Conservation (phyloP, 2,888 invertebrate genomes). For the Ormyrus labotus region DNA sequence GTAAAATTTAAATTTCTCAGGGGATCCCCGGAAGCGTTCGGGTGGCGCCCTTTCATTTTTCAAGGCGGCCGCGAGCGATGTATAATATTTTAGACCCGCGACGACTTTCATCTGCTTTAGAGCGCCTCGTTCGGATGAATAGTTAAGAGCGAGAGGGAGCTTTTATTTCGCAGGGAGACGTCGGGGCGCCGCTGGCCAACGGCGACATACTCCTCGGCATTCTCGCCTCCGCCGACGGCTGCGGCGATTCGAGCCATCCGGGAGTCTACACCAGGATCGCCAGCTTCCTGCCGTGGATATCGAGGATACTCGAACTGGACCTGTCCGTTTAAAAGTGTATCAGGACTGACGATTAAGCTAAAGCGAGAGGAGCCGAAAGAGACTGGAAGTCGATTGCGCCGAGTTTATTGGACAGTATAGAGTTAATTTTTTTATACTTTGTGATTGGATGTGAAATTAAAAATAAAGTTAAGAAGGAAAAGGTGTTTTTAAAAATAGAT, state of each 20-base stretch:
- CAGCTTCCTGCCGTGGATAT: conserved; percentile 59
- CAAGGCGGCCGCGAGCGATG: neutral
- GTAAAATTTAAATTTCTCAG: conserved; percentile 35
- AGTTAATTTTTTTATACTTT: no score
- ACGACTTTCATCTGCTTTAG: neutral
- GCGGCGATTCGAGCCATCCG: conserved; percentile 76
- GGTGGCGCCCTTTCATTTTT: conserved; percentile 1
- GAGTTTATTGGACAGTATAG: no score
- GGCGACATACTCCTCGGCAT: conserved; percentile 76
- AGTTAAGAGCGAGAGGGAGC: neutral
- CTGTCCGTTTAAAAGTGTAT: no score
- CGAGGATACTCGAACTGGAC: conserved; percentile 29
- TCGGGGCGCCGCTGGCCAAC: conserved; percentile 78
- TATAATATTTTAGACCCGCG: no score
- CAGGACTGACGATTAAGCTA: no score
- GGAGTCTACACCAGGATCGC: conserved; percentile 78
- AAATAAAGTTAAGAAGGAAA: no score
- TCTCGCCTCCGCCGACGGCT: conserved; percentile 78
- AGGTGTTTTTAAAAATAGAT: no score
- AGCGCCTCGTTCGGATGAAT: neutral
- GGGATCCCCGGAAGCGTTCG: neutral
- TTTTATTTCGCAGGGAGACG: conserved; percentile 75
- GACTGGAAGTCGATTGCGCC: no score
- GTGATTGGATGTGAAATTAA: no score
- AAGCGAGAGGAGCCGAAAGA: no score